Percentiles rank a stretch among this genome's conserved stretches.
Evolutionary conservation across 2,113 vertebrate species (phyloP).

Genomic region (Xenotilapia leptura): DNA sequence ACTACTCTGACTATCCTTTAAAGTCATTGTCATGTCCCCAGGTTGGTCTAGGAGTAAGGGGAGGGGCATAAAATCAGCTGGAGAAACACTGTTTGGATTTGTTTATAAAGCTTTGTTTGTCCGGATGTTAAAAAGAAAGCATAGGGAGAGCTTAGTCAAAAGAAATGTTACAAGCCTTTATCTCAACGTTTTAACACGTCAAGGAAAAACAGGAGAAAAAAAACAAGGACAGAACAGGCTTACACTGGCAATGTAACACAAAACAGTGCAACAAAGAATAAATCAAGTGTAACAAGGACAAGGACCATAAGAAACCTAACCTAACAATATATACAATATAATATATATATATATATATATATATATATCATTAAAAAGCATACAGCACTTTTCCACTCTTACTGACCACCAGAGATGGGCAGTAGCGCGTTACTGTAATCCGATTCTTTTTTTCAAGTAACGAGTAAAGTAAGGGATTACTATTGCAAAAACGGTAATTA

Average conservation of each 20-base stretch:
- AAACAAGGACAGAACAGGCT: neutral
- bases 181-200: neutral
- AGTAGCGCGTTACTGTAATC: too few species aligned
- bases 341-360: too few species aligned
- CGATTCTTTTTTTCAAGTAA: too few species aligned
- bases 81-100: neutral
- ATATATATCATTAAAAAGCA: too few species aligned
- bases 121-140: neutral
- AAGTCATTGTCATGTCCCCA: neutral
- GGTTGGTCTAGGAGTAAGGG: neutral
- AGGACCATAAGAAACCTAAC: neutral
- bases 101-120: neutral
- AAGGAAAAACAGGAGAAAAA: neutral
- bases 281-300: neutral
- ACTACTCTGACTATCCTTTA: neutral
- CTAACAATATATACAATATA: too few species aligned
- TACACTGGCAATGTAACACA: neutral
- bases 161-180: neutral
- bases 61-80: neutral
- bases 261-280: neutral
- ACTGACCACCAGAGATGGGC: too few species aligned
- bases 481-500: too few species aligned
- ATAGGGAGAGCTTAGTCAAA: neutral
- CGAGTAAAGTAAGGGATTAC: too few species aligned
- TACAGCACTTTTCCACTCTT: too few species aligned